Conservation (phyloP, 2,113 vertebrate genomes). For the Mus musculus region DNA sequence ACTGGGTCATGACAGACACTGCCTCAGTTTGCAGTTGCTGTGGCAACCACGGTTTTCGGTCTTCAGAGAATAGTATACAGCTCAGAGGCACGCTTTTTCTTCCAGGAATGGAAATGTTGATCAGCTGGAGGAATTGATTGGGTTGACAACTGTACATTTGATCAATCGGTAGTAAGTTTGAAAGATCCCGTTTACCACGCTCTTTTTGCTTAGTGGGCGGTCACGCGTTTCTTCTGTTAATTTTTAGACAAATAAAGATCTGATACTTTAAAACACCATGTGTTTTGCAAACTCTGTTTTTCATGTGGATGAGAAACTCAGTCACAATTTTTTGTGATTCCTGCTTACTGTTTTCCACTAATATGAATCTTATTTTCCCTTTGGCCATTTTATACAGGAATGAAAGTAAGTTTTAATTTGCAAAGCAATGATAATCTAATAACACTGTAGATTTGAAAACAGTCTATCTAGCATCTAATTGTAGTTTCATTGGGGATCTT, state of each 20-base stretch:
- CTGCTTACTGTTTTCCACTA: constrained; percentile 41
- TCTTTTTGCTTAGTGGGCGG: constrained; percentile 24
- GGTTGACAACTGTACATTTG: constrained; percentile 36
- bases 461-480: constrained; percentile 28
- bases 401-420: constrained; percentile 66
- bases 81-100: constrained; percentile 78
- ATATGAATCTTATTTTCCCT: not conserved
- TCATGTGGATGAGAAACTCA: constrained; percentile 6
- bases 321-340: constrained; percentile 35
- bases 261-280: constrained; percentile 42
- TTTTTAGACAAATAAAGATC: constrained; percentile 62
- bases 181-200: constrained; percentile 20
- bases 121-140: constrained; percentile 73
- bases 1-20: constrained; percentile 80
- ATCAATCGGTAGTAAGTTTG: constrained; percentile 40
- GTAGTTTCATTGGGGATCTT: constrained; percentile 64
- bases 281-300: constrained; percentile 54
- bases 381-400: constrained; percentile 53
- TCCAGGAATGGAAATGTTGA: constrained; percentile 74
- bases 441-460: constrained; percentile 34
- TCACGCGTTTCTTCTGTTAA: constrained; percentile 37
- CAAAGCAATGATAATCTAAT: constrained; percentile 66
- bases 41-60: constrained; percentile 85
- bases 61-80: constrained; percentile 82
- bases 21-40: constrained; percentile 83